Evolutionary conservation across 1,140 invertebrate species (phyloP).

Genomic region (Drosophila sechellia): DNA sequence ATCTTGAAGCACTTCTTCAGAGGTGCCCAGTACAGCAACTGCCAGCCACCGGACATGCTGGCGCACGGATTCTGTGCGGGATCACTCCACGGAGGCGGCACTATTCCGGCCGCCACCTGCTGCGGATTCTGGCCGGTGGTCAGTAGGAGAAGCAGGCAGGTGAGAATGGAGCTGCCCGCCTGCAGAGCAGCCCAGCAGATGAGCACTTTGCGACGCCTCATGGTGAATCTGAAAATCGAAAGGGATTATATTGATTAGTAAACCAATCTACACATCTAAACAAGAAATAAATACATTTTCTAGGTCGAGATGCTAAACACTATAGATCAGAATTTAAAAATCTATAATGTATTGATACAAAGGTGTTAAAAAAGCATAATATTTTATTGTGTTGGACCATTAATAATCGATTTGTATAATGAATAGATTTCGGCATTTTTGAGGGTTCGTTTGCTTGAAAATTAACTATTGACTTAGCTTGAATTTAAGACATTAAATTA

Average conservation of each 20-base stretch:
- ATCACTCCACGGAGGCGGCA: slow-evolving; percentile 93
- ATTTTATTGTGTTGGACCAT: neutral
- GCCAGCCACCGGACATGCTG: slow-evolving; percentile 91
- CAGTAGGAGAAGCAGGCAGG: slow-evolving; percentile 59
- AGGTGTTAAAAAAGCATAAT: neutral
- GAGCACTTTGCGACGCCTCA: slow-evolving; percentile 72
- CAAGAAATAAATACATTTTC: too few relatives aligned
- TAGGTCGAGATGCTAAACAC: too few relatives aligned
- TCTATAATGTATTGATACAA: neutral
- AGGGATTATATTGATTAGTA: slow-evolving; percentile 7
- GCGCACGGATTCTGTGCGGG: slow-evolving; percentile 92
- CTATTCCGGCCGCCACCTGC: slow-evolving; percentile 86
- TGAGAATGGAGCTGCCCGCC: slow-evolving; percentile 59
- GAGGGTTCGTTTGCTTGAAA: slow-evolving; percentile 1
- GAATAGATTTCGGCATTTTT: neutral
- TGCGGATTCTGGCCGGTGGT: slow-evolving; percentile 25
- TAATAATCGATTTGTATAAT: neutral
- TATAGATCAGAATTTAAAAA: too few relatives aligned
- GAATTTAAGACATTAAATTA: slow-evolving; percentile 1
- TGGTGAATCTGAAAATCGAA: slow-evolving; percentile 9
- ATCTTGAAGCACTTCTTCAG: slow-evolving; percentile 94
- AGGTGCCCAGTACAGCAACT: slow-evolving; percentile 92
- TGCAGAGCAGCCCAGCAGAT: slow-evolving; percentile 72
- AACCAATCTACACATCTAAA: too few relatives aligned
- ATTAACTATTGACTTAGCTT: slow-evolving; percentile 4